phyloP scores from a whole-genome alignment of 2,888 invertebrate genomes.

The Plutella xylostella region DNA sequence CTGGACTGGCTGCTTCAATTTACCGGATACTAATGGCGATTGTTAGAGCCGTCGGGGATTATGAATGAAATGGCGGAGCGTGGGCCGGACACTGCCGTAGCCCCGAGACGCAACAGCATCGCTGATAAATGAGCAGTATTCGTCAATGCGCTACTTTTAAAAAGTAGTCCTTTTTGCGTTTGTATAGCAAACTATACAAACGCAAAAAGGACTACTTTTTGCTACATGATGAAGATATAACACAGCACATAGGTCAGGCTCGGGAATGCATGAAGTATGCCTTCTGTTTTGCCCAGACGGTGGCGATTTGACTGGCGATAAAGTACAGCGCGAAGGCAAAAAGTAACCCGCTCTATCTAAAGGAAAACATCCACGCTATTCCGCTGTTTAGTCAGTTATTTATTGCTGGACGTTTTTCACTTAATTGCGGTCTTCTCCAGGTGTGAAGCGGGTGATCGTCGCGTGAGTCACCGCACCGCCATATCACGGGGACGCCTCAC shows the following conservation, averaged over 20 bases:
- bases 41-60: conserved; percentile 13
- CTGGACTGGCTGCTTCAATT: conserved; percentile 10
- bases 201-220: too few relatives aligned
- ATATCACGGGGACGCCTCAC: conserved; percentile 3
- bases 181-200: too few relatives aligned
- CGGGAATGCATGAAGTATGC: too few relatives aligned
- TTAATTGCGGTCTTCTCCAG: conserved; percentile 19
- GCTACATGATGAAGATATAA: too few relatives aligned
- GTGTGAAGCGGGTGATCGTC: conserved; percentile 15
- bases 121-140: conserved; percentile 1
- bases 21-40: conserved; percentile 15
- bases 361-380: conserved; percentile 5
- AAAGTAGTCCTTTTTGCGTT: too few relatives aligned
- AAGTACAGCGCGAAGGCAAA: conserved; percentile 6
- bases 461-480: conserved; percentile 11
- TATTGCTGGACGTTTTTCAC: conserved; percentile 19
- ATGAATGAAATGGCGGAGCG: conserved; percentile 23
- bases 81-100: conserved; percentile 6
- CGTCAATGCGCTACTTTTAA: too few relatives aligned
- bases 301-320: conserved; percentile 5
- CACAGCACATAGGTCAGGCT: too few relatives aligned
- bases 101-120: conserved; percentile 1
- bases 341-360: conserved; percentile 6
- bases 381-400: conserved; percentile 16
- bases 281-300: conserved; percentile 6